Evolutionary conservation across 2,888 invertebrate species (phyloP).

Genomic region (Spodoptera picta): DNA sequence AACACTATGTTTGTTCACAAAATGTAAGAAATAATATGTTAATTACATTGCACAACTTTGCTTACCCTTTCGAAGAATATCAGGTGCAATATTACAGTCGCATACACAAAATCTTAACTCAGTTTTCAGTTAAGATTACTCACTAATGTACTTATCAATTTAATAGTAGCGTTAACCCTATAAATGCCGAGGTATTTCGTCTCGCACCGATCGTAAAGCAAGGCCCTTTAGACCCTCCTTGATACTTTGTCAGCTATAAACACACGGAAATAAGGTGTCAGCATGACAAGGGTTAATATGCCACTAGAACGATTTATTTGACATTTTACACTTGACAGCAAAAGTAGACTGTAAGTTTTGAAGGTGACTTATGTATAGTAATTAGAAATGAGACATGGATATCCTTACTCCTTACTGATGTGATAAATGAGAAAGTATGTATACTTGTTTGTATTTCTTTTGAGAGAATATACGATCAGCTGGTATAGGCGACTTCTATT

Average conservation of each 20-base stretch:
- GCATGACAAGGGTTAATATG: constrained; percentile 58
- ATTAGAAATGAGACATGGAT: constrained; percentile 12
- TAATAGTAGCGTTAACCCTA: constrained; percentile 46
- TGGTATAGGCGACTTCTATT: too few relatives aligned
- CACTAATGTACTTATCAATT: constrained; percentile 37
- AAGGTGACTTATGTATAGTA: constrained; percentile 20
- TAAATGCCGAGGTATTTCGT: constrained; percentile 37
- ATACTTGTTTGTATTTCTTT: too few relatives aligned
- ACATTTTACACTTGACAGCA: constrained; percentile 35
- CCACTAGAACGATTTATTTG: constrained; percentile 48
- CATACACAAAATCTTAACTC: too few relatives aligned
- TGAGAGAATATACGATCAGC: too few relatives aligned
- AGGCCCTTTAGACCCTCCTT: constrained; percentile 45
- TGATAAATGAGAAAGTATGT: too few relatives aligned
- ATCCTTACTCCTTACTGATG: not conserved
- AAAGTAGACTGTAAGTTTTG: constrained; percentile 35
- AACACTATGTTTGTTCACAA: too few relatives aligned
- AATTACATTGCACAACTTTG: too few relatives aligned
- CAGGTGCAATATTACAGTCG: too few relatives aligned
- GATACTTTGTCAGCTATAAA: constrained; percentile 59
- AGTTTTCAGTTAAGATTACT: constrained; percentile 1
- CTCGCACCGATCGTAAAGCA: constrained; percentile 51
- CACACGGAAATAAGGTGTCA: constrained; percentile 61
- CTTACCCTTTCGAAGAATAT: too few relatives aligned
- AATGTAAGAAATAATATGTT: too few relatives aligned